Evolutionary conservation across 2,888 invertebrate genomes (phyloP).

Genomic region (Gonocerus acuteangulatus): DNA sequence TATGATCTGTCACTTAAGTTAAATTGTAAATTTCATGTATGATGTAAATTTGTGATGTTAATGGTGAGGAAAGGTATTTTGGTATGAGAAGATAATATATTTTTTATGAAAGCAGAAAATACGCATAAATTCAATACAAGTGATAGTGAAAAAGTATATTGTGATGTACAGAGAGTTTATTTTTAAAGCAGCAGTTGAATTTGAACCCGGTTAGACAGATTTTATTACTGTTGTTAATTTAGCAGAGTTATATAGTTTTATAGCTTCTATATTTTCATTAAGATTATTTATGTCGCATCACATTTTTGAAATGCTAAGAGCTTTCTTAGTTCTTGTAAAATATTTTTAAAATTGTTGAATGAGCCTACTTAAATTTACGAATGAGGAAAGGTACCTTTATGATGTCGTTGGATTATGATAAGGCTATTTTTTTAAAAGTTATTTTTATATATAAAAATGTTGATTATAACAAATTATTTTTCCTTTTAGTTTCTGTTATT

Average conservation of each 20-base stretch:
- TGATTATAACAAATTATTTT: conserved; percentile 23
- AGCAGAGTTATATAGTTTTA: conserved; percentile 33
- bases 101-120: conserved; percentile 32
- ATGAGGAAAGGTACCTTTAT: conserved; percentile 17
- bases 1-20: conserved; percentile 32
- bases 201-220: conserved; percentile 32
- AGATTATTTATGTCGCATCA: conserved; percentile 26
- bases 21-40: conserved; percentile 21
- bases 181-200: conserved; percentile 34
- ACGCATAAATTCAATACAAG: conserved; percentile 32
- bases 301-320: conserved; percentile 27
- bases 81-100: conserved; percentile 36
- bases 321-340: conserved; percentile 23
- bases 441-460: conserved; percentile 24
- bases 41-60: conserved; percentile 31
- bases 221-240: conserved; percentile 34
- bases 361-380: conserved; percentile 27
- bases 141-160: conserved; percentile 35
- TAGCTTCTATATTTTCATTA: conserved; percentile 31
- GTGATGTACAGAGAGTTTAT: conserved; percentile 38
- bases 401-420: conserved; percentile 24
- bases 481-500: conserved; percentile 8
- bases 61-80: conserved; percentile 36
- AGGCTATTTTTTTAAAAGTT: conserved; percentile 23
- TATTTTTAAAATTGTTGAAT: conserved; percentile 6